phyloP scores from a whole-genome alignment of 2,888 invertebrate species.

The Cartodere bifasciata region DNA sequence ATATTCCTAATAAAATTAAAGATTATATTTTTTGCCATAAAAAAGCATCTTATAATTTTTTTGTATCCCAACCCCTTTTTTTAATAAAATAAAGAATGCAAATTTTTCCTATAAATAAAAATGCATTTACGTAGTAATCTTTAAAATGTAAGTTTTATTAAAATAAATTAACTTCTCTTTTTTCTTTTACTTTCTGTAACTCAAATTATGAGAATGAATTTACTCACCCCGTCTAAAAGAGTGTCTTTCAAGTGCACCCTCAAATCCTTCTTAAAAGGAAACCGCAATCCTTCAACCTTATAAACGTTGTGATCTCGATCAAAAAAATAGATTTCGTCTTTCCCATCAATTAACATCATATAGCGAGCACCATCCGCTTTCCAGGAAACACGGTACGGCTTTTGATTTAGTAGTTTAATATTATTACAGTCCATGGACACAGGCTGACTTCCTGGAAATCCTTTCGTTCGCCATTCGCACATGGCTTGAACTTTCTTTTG shows the following conservation, averaged over 20 bases:
- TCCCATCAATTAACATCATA: conserved; percentile 89
- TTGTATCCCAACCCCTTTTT: too few relatives aligned
- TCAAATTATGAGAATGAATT: conserved; percentile 1
- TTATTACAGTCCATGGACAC: conserved; percentile 90
- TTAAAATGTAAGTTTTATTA: too few relatives aligned
- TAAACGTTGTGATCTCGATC: conserved; percentile 93
- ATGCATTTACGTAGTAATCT: too few relatives aligned
- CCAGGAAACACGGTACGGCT: conserved; percentile 95
- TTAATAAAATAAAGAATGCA: too few relatives aligned
- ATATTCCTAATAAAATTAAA: too few relatives aligned
- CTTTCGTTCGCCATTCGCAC: conserved; percentile 66
- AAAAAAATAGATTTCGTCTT: conserved; percentile 78
- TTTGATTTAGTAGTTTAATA: conserved; percentile 56
- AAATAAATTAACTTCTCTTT: not conserved
- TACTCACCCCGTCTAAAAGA: conserved; percentile 79
- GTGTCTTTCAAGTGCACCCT: conserved; percentile 64
- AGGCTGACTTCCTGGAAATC: conserved; percentile 95
- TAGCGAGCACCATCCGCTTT: conserved; percentile 98
- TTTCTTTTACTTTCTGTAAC: not conserved
- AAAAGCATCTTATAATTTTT: too few relatives aligned
- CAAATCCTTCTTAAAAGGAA: conserved; percentile 64
- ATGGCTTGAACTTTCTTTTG: conserved; percentile 65
- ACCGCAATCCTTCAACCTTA: conserved; percentile 66
- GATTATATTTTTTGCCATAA: too few relatives aligned
- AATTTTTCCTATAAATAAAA: too few relatives aligned